phyloP scores from a whole-genome alignment of 2,888 invertebrate species.

The Polydrusus pterygomalis region DNA sequence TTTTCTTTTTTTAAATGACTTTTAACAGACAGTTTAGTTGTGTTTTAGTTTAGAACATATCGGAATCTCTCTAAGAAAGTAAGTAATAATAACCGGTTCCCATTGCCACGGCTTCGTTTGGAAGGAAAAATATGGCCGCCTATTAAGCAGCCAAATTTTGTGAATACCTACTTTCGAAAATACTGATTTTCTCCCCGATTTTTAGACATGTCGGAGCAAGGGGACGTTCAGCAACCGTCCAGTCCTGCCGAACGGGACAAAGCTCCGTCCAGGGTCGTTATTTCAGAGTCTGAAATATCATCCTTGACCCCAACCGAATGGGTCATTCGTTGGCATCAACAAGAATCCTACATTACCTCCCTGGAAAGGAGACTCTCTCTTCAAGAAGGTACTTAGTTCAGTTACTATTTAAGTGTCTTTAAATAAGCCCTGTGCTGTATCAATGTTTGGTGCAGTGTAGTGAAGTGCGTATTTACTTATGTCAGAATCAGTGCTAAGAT shows the following conservation, averaged over 20 bases:
- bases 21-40: slow-evolving; percentile 59
- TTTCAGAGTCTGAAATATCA: slow-evolving; percentile 80
- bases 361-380: slow-evolving; percentile 84
- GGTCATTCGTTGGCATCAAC: slow-evolving; percentile 82
- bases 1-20: slow-evolving; percentile 56
- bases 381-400: slow-evolving; percentile 83
- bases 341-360: slow-evolving; percentile 84
- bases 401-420: slow-evolving; percentile 62
- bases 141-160: slow-evolving; percentile 2
- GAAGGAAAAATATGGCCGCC: slow-evolving; percentile 59
- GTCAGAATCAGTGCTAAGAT: slow-evolving; percentile 27
- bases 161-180: slow-evolving; percentile 2
- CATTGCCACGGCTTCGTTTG: slow-evolving; percentile 51
- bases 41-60: slow-evolving; percentile 45
- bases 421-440: slow-evolving; percentile 52
- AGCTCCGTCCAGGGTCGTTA: slow-evolving; percentile 75
- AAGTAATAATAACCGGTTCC: slow-evolving; percentile 56
- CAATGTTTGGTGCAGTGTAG: slow-evolving; percentile 55
- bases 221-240: slow-evolving; percentile 68
- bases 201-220: slow-evolving; percentile 67
- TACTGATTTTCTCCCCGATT: slow-evolving; percentile 27
- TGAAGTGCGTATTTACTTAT: slow-evolving; percentile 48
- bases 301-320: slow-evolving; percentile 79
- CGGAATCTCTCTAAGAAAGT: slow-evolving; percentile 54
- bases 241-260: slow-evolving; percentile 74